These are phyloP conservation scores for Crematogaster levior DNA, from an alignment of 2,888 invertebrate genomes.

Conservation along the genomic window DNA sequence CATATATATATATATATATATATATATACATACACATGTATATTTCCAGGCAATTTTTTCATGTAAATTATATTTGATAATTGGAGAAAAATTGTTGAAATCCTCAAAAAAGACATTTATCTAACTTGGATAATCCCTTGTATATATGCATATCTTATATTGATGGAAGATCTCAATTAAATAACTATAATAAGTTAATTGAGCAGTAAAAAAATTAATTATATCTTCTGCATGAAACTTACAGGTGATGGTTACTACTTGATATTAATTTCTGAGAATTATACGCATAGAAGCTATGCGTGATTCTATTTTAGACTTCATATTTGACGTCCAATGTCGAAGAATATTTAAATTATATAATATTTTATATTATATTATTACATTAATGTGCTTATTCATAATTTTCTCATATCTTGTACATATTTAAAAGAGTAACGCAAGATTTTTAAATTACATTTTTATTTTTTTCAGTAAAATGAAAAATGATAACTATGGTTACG, in stretches of 20 bases:
- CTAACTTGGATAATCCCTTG: neutral
- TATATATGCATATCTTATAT: neutral
- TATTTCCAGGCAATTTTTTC: neutral
- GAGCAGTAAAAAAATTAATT: neutral
- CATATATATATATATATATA: too few species aligned
- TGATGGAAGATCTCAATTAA: neutral
- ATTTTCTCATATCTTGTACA: neutral
- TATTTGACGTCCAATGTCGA: neutral
- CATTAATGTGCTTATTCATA: neutral
- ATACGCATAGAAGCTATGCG: neutral
- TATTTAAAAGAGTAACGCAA: neutral
- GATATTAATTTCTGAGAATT: constrained; percentile 1
- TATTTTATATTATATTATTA: neutral
- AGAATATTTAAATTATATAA: neutral
- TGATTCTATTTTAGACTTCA: neutral
- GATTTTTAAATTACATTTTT: constrained; percentile 5
- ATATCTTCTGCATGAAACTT: constrained; percentile 1
- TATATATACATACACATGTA: neutral
- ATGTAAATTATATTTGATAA: neutral
- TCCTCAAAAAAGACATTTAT: neutral
- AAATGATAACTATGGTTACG: neutral
- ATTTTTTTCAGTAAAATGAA: neutral
- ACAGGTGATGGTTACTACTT: constrained; percentile 13
- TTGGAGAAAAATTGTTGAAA: neutral
- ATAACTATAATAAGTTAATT: constrained; percentile 19